These are phyloP conservation scores for Chydorus sphaericus DNA, from an alignment of 2,888 invertebrate genomes.

Conservation along the genomic window DNA sequence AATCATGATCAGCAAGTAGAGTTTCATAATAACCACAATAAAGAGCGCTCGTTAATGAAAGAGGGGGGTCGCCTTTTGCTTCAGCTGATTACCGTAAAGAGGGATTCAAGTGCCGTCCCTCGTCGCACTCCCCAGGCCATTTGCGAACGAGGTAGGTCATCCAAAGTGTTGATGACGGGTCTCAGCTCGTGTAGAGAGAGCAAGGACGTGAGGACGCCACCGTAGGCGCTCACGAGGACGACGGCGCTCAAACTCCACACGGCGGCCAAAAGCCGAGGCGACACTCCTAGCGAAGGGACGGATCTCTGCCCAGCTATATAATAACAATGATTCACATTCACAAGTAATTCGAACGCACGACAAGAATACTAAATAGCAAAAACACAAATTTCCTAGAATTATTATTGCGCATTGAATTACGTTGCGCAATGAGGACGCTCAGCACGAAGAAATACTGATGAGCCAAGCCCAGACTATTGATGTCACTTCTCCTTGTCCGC, in stretches of 20 bases:
- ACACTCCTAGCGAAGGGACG: not conserved
- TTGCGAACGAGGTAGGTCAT: constrained; percentile 3
- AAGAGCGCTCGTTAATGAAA: not conserved
- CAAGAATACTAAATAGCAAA: no score
- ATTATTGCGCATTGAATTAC: no score
- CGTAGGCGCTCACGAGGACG: constrained; percentile 5
- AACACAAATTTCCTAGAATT: no score
- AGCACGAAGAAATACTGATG: constrained; percentile 1
- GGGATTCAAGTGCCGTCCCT: constrained; percentile 11
- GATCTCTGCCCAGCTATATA: constrained; percentile 7
- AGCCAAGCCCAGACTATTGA: not conserved
- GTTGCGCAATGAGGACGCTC: not conserved
- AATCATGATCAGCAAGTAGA: not conserved
- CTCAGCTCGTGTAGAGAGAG: not conserved
- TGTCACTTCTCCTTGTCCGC: no score
- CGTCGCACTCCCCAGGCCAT: constrained; percentile 1
- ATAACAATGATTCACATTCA: not conserved
- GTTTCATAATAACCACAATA: not conserved
- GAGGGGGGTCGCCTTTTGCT: not conserved
- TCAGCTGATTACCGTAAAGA: constrained; percentile 3
- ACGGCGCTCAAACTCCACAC: constrained; percentile 12
- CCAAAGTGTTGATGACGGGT: constrained; percentile 4
- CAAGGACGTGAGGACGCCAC: not conserved
- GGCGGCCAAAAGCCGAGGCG: constrained; percentile 10
- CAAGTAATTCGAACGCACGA: no score